phyloP scores from a whole-genome alignment of 2,113 vertebrate genomes.

The Anhinga anhinga region DNA sequence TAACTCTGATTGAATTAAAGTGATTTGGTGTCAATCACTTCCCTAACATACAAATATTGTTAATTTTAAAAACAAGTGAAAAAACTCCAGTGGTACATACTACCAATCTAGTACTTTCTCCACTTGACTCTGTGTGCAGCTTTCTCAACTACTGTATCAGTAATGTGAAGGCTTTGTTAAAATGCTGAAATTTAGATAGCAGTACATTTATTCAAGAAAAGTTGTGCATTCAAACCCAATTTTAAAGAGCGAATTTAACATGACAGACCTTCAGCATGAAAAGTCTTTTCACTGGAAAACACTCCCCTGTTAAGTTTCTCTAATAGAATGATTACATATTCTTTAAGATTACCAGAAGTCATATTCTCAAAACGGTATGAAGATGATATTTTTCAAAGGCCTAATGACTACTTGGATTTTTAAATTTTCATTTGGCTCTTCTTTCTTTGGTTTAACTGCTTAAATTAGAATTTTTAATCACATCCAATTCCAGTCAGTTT shows the following conservation, averaged over 20 bases:
- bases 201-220: background rate
- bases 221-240: background rate
- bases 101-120: background rate
- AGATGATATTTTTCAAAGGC: background rate
- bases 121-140: background rate
- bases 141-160: background rate
- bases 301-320: background rate
- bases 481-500: slow-evolving; percentile 13
- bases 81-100: background rate
- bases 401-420: background rate
- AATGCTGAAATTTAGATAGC: background rate
- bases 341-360: background rate
- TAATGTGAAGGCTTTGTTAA: background rate
- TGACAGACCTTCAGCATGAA: background rate
- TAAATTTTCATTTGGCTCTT: background rate
- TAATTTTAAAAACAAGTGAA: background rate
- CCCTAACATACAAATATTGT: background rate
- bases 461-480: background rate
- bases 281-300: background rate
- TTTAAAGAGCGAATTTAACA: background rate
- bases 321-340: background rate
- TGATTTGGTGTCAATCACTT: background rate
- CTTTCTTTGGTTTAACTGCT: background rate
- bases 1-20: background rate
- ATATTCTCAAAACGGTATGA: background rate